Base-by-base conservation (phyloP, 2,797 vertebrate genomes). In the Siniperca obscura region DNA sequence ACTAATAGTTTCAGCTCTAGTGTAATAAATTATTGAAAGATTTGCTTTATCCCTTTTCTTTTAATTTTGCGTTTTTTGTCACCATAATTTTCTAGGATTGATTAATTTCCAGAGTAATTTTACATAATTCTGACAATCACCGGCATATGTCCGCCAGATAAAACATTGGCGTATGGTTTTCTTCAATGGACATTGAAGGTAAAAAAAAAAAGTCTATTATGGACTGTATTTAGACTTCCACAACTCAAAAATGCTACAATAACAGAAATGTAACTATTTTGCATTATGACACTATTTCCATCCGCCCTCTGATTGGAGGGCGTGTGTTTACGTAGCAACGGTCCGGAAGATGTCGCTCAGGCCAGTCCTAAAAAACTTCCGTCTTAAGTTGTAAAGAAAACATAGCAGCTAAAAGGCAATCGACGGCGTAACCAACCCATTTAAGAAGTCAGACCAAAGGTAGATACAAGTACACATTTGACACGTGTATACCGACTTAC, bases 341-440 rank as follows among this genome's bases (percentile, higher is more conserved):
- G 90, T 91, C 90, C 94, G 94, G 94, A 94, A 95, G 89, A 90
- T 93, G 94, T 93, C 93, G 90, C 83, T 82, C 57, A 81, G 89
- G 87, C 93, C 89, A 85, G 88, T 91, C 86, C 90, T 89, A 83
- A 94, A 95, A 96, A 95, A 96, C 94, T 95, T 95, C 94, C 95
- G 94, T 91, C 94, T 96, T 91, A 95, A 95, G 87, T 95, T 93
- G 92, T 94, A 94, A 94, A 95, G 94, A 95, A 95, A 96, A 95
- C 92, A 95, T 64, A 91, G 87, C 83, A 76, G 92, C 93, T 94
- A 90, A 91, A 86, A 91, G 87, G 79, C 87, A 84, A 71, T 83
- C 89, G 92, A 93, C 93, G 90, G 90, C 79, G 81, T 75, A 85
- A 85, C 77, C 89, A 61, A 62, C 65, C 68, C 14, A 68, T 82